Evolutionary conservation across 2,113 vertebrate genomes (phyloP).

Genomic region (Catharus bicknelli): DNA sequence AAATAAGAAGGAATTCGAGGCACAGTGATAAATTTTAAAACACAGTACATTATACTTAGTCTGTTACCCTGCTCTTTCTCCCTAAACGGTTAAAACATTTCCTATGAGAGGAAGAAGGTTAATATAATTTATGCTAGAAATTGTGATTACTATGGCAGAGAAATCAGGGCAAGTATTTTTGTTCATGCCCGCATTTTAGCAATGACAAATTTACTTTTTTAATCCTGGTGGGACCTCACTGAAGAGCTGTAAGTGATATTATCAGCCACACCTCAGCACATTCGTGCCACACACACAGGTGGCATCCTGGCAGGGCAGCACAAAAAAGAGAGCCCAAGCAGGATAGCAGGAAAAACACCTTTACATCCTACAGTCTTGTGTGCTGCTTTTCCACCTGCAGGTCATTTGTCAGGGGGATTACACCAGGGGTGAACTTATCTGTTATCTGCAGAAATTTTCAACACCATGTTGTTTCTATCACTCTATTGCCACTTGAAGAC

Average conservation of each 20-base stretch:
- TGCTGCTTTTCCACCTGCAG: not conserved
- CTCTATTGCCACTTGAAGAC: constrained; percentile 4
- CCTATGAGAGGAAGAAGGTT: not conserved
- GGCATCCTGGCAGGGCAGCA: not conserved
- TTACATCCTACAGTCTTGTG: not conserved
- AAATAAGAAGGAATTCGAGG: not conserved
- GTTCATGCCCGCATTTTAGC: not conserved
- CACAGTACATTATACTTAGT: not conserved
- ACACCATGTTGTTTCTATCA: not conserved
- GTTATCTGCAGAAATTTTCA: not conserved
- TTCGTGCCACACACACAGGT: fast-evolving
- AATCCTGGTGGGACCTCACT: fast-evolving
- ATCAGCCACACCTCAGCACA: not conserved
- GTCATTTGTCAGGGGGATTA: not conserved
- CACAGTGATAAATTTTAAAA: not conserved
- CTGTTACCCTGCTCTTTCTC: not conserved
- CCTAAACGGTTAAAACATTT: not conserved
- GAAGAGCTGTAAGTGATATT: not conserved
- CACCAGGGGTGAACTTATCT: not conserved
- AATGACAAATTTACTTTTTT: not conserved
- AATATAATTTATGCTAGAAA: not conserved
- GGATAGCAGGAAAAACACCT: not conserved
- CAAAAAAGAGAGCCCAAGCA: not conserved
- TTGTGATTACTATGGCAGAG: not conserved
- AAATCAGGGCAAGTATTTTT: constrained; percentile 53